Base-by-base conservation (phyloP, 2,113 vertebrate species). In the Pantherophis guttatus region DNA sequence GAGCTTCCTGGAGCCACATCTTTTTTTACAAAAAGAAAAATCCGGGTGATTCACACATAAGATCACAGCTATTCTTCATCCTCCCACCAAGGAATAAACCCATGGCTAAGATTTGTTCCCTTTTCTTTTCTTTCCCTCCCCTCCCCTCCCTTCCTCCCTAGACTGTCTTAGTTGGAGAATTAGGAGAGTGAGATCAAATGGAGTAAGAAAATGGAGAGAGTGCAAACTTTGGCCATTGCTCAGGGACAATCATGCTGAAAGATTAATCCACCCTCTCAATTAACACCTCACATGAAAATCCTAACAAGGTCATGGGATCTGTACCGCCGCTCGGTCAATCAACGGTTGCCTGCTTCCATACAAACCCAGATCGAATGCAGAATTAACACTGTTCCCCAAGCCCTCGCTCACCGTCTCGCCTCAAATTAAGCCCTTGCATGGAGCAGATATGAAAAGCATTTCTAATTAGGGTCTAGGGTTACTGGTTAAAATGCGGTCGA, bases 401-500 rank as follows among this genome's bases (percentile, higher is more conserved):
- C 98, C 98, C 98, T 98, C 95, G 97, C 98, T 97, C 96, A 95
- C 97, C 97, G 97, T 97, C 98, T 97, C 97, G 98, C 98, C 98
- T 98, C 98, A 98, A 98, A 99, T 99, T 99, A 99, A 98, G 98
- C 97, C 97, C 97, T 98, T 99, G 99, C 98, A 97, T 97, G 98
- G 96, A 97, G 96, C 97, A 98, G 99, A 99, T 99, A 99, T 98
- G 98, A 98, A 97, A 98, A 98, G 97, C 98, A 97, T 98, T 98
- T 98, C 98, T 99, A 99, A 99, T 99, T 98, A 98, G 98, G 98
- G 98, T 98, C 98, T 97, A 97, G 98, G 98, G 98, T 99, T 98
- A 99, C 98, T 97, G 98, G 98, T 99, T 98, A 98, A 98, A 99
- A 99, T 98, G 98, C 98, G 98, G 98, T 96, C 96, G 97, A 98